A percentile compares a stretch with the other conserved stretches of the same genome.
Conservation (phyloP, 2,113 vertebrate genomes). For the Oriolus oriolus region DNA sequence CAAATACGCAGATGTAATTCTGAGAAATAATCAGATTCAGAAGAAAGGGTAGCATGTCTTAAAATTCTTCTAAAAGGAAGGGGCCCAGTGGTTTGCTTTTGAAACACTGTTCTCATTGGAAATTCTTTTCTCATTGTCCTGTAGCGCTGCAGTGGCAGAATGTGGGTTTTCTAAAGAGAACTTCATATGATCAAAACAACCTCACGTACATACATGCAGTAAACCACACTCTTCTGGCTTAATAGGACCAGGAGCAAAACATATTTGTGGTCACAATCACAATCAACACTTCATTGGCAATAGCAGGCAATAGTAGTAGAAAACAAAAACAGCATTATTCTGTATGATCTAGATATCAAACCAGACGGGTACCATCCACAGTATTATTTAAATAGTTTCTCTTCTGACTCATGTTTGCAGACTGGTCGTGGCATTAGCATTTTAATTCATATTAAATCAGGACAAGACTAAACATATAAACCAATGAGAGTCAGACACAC, state of each 20-base stretch:
- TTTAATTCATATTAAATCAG: slow-evolving; percentile 52
- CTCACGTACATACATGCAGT: slow-evolving; percentile 54
- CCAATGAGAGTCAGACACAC: slow-evolving; percentile 41
- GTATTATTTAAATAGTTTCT: slow-evolving; percentile 44
- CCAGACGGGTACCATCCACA: not conserved
- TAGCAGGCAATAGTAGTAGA: slow-evolving; percentile 13
- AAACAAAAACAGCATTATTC: slow-evolving; percentile 49
- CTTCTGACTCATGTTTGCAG: slow-evolving; percentile 39
- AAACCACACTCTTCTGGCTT: slow-evolving; percentile 43
- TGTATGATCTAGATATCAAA: slow-evolving; percentile 45
- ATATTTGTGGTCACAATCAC: slow-evolving; percentile 49
- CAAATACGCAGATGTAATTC: not conserved
- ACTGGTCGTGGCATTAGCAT: slow-evolving; percentile 31
- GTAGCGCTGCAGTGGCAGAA: slow-evolving; percentile 46
- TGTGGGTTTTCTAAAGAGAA: slow-evolving; percentile 46
- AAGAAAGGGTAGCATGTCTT: not conserved
- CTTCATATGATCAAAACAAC: slow-evolving; percentile 50
- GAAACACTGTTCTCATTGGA: slow-evolving; percentile 30
- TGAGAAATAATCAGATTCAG: not conserved
- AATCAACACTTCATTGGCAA: slow-evolving; percentile 46
- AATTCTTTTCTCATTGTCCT: slow-evolving; percentile 54
- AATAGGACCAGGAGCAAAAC: slow-evolving; percentile 30
- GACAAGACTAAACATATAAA: slow-evolving; percentile 62
- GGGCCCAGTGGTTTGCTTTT: slow-evolving; percentile 22
- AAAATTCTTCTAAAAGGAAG: not conserved